These are phyloP conservation scores for Plectropomus leopardus DNA, from an alignment of 2,113 vertebrate genomes.

Conservation along the genomic window DNA sequence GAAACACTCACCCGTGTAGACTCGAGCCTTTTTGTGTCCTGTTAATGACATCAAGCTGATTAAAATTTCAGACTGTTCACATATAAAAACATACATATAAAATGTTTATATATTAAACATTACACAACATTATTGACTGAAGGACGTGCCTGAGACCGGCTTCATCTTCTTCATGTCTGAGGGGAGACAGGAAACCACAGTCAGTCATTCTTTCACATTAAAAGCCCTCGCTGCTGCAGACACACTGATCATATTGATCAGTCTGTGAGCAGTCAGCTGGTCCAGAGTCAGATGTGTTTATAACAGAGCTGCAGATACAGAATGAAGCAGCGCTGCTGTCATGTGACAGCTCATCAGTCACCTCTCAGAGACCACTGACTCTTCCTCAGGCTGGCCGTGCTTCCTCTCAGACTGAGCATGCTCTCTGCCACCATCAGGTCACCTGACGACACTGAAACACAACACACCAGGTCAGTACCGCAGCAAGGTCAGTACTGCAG, in stretches of 20 bases:
- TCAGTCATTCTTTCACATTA: slow-evolving; percentile 15
- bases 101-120: too few relatives aligned
- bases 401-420: slow-evolving; percentile 74
- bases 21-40: slow-evolving; percentile 83
- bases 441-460: slow-evolving; percentile 53
- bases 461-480: too few relatives aligned
- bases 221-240: slow-evolving; percentile 7
- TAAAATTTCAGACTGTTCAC: background rate
- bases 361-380: slow-evolving; percentile 83
- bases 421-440: slow-evolving; percentile 71
- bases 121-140: background rate
- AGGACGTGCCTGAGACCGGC: slow-evolving; percentile 62
- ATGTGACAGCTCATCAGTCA: too few relatives aligned
- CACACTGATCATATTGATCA: too few relatives aligned
- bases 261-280: too few relatives aligned
- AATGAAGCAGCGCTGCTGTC: too few relatives aligned
- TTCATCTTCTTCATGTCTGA: slow-evolving; percentile 77
- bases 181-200: slow-evolving; percentile 29
- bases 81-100: background rate
- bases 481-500: too few relatives aligned
- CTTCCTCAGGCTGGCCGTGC: slow-evolving; percentile 64
- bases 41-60: slow-evolving; percentile 7
- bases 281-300: too few relatives aligned
- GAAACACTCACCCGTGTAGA: slow-evolving; percentile 78
- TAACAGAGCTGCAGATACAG: too few relatives aligned